Evolutionary conservation across 2,113 vertebrate genomes (phyloP).

Genomic region (Barbus barbus): DNA sequence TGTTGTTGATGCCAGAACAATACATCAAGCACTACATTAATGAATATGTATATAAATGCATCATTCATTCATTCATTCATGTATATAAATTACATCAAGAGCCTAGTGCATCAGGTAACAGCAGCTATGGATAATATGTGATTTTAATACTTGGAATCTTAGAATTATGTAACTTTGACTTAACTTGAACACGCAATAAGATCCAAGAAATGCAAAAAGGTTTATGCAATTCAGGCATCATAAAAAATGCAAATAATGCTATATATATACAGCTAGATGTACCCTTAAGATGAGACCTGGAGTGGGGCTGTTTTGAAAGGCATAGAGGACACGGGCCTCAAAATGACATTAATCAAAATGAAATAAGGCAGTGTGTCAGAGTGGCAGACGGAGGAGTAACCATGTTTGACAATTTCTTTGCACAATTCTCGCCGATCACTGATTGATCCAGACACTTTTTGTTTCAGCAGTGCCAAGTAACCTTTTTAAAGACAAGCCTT

Average conservation of each 20-base stretch:
- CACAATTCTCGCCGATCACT: conserved; percentile 46
- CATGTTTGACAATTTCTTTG: conserved; percentile 57
- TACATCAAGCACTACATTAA: background rate
- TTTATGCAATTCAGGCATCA: background rate
- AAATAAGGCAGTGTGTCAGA: conserved; percentile 53
- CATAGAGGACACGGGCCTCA: no score
- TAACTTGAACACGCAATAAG: background rate
- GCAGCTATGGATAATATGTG: background rate
- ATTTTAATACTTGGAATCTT: background rate
- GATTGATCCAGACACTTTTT: conserved; percentile 58
- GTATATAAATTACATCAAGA: no score
- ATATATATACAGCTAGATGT: no score
- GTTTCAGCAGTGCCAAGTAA: conserved; percentile 47
- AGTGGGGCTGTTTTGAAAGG: no score
- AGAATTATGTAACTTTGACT: background rate
- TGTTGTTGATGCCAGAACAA: background rate
- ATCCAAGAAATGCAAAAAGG: background rate
- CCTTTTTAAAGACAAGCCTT: conserved; percentile 52
- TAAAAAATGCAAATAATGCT: background rate
- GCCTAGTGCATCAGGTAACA: background rate
- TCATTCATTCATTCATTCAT: no score
- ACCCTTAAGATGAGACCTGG: no score
- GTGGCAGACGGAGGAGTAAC: conserved; percentile 47
- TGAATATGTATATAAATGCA: background rate
- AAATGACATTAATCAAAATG: no score